These are phyloP conservation scores for Philereme transversata DNA, from an alignment of 2,888 invertebrate genomes.

Conservation along the genomic window DNA sequence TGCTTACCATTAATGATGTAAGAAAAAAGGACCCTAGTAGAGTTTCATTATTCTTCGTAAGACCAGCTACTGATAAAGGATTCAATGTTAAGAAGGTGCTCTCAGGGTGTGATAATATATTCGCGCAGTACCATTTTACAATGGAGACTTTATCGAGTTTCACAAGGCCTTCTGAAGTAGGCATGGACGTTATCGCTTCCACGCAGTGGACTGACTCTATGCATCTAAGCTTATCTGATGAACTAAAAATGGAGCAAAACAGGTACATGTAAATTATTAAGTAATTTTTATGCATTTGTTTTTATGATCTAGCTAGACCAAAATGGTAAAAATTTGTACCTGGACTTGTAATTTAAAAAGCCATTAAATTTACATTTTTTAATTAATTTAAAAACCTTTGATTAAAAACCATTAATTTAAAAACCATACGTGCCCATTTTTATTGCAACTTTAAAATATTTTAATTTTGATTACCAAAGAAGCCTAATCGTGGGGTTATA, in stretches of 20 bases:
- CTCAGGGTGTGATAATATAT: conserved; percentile 82
- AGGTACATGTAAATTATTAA: conserved; percentile 66
- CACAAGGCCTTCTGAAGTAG: conserved; percentile 86
- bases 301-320: no score
- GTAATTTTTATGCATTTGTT: neutral
- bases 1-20: conserved; percentile 58
- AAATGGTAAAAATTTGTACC: no score
- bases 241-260: conserved; percentile 81
- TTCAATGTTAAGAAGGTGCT: conserved; percentile 73
- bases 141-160: conserved; percentile 87
- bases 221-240: conserved; percentile 79
- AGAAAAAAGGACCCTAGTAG: conserved; percentile 56
- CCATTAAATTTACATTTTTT: no score
- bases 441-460: no score
- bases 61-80: conserved; percentile 62
- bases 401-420: no score
- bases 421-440: no score
- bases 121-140: conserved; percentile 87
- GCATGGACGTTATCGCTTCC: conserved; percentile 84
- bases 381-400: no score
- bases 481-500: no score
- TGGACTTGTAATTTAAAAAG: no score
- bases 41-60: conserved; percentile 45
- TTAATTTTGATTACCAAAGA: no score
- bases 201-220: conserved; percentile 84